Evolutionary conservation across 2,888 invertebrate species (phyloP).

Genomic region (Junonia oenone): DNA sequence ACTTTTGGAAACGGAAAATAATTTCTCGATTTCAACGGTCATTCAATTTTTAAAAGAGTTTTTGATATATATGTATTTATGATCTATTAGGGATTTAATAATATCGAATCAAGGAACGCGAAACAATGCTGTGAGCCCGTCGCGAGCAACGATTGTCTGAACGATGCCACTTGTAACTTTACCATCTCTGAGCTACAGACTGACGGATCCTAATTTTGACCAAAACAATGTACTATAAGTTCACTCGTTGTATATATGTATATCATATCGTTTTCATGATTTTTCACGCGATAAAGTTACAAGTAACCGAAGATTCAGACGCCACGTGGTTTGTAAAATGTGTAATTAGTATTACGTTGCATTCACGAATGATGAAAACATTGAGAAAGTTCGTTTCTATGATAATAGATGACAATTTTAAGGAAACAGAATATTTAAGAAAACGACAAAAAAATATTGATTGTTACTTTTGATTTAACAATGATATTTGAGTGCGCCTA

Average conservation of each 20-base stretch:
- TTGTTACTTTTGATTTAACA: neutral
- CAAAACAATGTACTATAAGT: neutral
- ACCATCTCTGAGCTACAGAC: neutral
- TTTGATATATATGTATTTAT: slow-evolving; percentile 1
- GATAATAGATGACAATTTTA: neutral
- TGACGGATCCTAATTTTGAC: neutral
- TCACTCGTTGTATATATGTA: neutral
- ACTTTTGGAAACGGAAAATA: neutral
- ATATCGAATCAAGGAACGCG: neutral
- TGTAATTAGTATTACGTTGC: neutral
- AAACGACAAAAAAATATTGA: neutral
- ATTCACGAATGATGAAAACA: neutral
- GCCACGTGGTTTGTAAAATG: neutral
- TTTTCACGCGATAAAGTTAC: neutral
- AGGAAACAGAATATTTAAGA: neutral
- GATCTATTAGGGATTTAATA: neutral
- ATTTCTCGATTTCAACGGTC: neutral
- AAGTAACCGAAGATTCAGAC: neutral
- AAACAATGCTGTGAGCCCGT: slow-evolving; percentile 11
- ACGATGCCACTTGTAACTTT: neutral
- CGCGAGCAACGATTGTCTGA: neutral
- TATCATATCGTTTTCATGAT: neutral
- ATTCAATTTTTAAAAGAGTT: neutral
- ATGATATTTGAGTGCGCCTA: neutral
- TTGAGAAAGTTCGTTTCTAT: neutral